Evolutionary conservation across 2,888 invertebrate genomes (phyloP), one percentile per base, ranked within the genome.

Genomic region (Oithona nana): DNA sequence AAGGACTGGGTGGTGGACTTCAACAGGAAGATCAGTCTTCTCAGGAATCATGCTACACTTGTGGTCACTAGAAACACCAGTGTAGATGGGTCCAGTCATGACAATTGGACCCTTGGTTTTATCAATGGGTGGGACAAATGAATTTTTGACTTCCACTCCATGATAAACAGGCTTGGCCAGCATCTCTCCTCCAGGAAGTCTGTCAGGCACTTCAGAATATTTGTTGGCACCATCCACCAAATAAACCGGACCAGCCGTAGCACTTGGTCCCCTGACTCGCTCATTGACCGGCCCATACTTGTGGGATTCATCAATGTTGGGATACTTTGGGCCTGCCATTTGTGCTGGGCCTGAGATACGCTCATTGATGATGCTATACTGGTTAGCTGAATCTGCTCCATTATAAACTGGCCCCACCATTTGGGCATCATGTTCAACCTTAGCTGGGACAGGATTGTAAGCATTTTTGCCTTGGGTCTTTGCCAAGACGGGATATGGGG

Each of bases 31-130:
- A 20, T 54, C 54, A 20, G 31, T 39, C n/a, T 39, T 55, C 4
- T 31, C 62, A n/a, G 62, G 62, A 22, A 62, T 54, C n/a, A 62
- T 56, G 26, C 49, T 30, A 26, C 24, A 62, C 6, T 62, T 55
- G 28, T 62, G 56, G 3, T 8, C 28, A 48, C 20, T 28, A 48
- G 56, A 55, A 51, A 60, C 60, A 20, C 56, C 62, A 4, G 29
- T 58, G 24, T 29, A 62, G 22, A 62, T 56, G 1, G 62, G 62
- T 1, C 62, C 62, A 24, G 56, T 26, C 62, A 62, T 62, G 13
- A 56, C 48, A 1, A 39, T 22, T 20, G 20, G 48, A 22, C 49
- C 39, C 2, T 11, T 2, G 4, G 28, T 28, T 48, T 59, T 59
- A 20, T 13, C 11, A 26, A 39, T 26, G 4, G 28, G 39, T 39